Evolutionary conservation across 2,113 vertebrate genomes (phyloP).

Genomic region (Rhynchopsitta pachyrhyncha): DNA sequence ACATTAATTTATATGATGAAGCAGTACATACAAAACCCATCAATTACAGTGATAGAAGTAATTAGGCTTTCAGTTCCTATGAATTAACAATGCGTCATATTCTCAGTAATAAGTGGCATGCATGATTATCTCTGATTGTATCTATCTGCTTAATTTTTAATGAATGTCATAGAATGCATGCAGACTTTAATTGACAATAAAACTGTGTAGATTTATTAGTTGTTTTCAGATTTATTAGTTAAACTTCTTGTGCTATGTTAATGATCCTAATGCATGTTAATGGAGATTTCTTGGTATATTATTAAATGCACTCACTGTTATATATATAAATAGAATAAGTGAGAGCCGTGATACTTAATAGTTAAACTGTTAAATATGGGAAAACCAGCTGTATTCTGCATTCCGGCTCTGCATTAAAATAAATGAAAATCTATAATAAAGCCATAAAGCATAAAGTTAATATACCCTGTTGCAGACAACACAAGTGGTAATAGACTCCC

Average conservation of each 20-base stretch:
- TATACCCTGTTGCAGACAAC: neutral
- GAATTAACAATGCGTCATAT: slow-evolving; percentile 60
- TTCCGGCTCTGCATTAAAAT: neutral
- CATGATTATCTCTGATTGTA: slow-evolving; percentile 54
- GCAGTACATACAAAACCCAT: slow-evolving; percentile 25
- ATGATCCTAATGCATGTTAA: slow-evolving; percentile 2
- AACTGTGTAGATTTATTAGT: slow-evolving; percentile 58
- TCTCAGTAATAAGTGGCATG: slow-evolving; percentile 18
- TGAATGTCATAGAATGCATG: slow-evolving; percentile 29
- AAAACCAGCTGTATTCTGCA: neutral
- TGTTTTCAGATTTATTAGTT: slow-evolving; percentile 51
- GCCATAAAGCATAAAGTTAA: neutral
- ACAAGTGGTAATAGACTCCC: neutral
- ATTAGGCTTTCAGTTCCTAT: slow-evolving; percentile 59
- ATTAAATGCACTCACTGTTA: neutral
- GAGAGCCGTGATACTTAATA: neutral
- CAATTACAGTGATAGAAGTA: slow-evolving; percentile 58
- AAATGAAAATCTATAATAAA: neutral
- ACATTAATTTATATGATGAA: slow-evolving; percentile 45
- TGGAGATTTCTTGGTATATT: neutral
- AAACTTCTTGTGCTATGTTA: slow-evolving; percentile 38
- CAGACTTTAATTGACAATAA: slow-evolving; percentile 63
- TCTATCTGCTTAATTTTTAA: slow-evolving; percentile 67
- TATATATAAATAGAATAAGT: neutral
- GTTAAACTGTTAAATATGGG: neutral